Evolutionary conservation across 2,113 vertebrate species (phyloP).

Genomic region (Oryzias woworae): DNA sequence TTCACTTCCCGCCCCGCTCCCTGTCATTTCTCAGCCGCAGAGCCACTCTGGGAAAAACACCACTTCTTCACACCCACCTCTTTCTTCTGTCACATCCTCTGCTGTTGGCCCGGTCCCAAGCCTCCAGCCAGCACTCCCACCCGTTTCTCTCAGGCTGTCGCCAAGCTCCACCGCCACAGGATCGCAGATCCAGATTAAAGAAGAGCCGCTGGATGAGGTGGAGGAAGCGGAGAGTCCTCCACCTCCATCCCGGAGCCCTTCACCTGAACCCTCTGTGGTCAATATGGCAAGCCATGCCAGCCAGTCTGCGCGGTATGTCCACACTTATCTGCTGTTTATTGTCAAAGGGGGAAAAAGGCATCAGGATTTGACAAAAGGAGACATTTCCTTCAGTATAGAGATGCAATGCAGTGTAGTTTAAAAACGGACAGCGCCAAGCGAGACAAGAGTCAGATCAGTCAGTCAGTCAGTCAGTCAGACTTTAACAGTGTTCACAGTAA

Average conservation of each 20-base stretch:
- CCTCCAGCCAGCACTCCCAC: constrained; percentile 74
- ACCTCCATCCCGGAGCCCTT: constrained; percentile 88
- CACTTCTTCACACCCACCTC: constrained; percentile 75
- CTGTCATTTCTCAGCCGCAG: constrained; percentile 88
- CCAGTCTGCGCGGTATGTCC: constrained; percentile 89
- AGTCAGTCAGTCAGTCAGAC: too few relatives aligned
- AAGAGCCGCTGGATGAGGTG: constrained; percentile 90
- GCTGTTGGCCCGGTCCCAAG: constrained; percentile 70
- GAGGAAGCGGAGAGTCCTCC: constrained; percentile 91
- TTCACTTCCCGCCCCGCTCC: constrained; percentile 82
- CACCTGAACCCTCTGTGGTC: constrained; percentile 90
- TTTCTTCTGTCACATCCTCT: constrained; percentile 67
- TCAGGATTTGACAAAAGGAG: too few relatives aligned
- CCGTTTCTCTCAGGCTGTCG: constrained; percentile 67
- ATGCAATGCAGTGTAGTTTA: background rate
- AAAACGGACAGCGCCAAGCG: too few relatives aligned
- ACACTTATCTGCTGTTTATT: background rate
- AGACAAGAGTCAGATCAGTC: too few relatives aligned
- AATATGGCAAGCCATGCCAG: constrained; percentile 94
- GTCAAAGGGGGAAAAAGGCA: background rate
- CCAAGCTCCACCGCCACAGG: constrained; percentile 41
- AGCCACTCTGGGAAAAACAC: constrained; percentile 76
- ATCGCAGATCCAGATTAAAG: constrained; percentile 88
- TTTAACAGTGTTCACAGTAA: too few relatives aligned
- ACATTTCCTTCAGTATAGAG: too few relatives aligned